phyloP scores from a whole-genome alignment of 2,113 vertebrate genomes.

The Stictonetta naevosa region DNA sequence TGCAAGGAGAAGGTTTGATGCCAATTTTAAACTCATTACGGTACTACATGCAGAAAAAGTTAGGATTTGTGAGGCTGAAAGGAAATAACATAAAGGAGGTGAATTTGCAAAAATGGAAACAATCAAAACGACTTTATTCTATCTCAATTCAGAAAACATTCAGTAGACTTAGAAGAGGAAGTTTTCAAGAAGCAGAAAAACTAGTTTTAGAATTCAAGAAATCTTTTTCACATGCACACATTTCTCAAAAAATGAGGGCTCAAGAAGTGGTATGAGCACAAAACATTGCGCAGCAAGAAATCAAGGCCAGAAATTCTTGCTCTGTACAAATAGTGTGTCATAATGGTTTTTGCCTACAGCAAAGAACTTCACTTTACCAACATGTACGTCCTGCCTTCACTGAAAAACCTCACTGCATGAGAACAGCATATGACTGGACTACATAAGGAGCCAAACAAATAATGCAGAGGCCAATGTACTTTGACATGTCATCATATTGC shows the following conservation, averaged over 20 bases:
- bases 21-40: background rate
- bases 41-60: background rate
- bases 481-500: background rate
- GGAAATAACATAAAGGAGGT: background rate
- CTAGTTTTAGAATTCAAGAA: background rate
- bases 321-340: background rate
- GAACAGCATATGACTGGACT: background rate
- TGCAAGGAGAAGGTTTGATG: background rate
- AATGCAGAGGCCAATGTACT: background rate
- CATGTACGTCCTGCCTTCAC: background rate
- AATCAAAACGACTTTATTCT: constrained; percentile 13
- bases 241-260: background rate
- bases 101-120: constrained; percentile 14
- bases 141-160: background rate
- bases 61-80: background rate
- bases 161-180: background rate
- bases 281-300: background rate
- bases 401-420: background rate
- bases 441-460: fast-evolving
- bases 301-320: background rate
- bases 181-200: background rate
- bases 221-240: no score
- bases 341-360: background rate
- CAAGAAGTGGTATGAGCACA: background rate
- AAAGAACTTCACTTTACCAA: background rate